Evolutionary conservation across 2,888 invertebrate species (phyloP), one percentile per base, ranked within the genome.

Genomic region (Zootermopsis nevadensis): DNA sequence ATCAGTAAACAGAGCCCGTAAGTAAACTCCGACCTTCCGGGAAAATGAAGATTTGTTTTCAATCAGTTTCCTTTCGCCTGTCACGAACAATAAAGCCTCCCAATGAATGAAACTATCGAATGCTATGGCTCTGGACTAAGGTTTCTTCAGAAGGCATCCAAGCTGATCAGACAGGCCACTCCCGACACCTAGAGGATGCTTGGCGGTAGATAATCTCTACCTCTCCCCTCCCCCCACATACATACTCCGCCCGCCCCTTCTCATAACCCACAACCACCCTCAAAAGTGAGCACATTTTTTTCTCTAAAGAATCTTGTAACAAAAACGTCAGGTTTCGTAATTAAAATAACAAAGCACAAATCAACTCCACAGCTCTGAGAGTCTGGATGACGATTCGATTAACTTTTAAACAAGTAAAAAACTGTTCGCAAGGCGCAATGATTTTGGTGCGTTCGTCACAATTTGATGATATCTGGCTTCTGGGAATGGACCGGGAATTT

Each of bases 101-200:
- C 66, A n/a, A 27, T 69, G 69, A 69, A 69, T 69, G 31, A 69
- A 69, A 69, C 69, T 60, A 60, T 27, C 60, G n/a, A 60, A n/a
- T n/a, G n/a, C 60, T 7, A 60, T 4, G 27, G n/a, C n/a, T 60
- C 27, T n/a, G 60, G 60, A 60, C 60, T 69, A 31, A 31, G 69
- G 69, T 31, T 33, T 69, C 33, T 33, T 69, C 33, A 1, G 33
- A 33, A 69, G 69, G 33, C 69, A 69, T 69, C 33, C 33, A 69
- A 69, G 69, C 69, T 33, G 69, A 69, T 69, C 69, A 31, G 69
- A 33, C 69, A 69, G 69, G 69, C 69, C 33, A 69, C 69, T 69
- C 69, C 69, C 33, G 69, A 69, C 69, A 69, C 69, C 69, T 69
- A 33, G 69, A 69, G 69, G 69, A 69, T 69, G 69, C 69, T 33